Conservation (phyloP, 2,113 vertebrate genomes). For the Ailurus styani region DNA sequence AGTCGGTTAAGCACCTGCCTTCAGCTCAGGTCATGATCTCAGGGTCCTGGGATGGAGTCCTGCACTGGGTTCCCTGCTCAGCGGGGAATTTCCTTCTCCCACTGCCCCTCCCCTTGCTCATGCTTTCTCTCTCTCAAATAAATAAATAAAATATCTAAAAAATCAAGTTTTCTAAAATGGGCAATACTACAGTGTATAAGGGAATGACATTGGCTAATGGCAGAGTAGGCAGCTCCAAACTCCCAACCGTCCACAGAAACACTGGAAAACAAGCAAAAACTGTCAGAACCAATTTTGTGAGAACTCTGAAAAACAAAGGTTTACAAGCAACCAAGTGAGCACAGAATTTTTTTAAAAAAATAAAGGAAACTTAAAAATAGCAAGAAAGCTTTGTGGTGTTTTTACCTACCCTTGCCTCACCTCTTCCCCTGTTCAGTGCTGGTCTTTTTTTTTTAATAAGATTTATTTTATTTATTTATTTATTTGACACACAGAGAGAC, state of each 20-base stretch:
- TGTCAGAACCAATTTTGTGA: neutral
- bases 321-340: neutral
- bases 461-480: too few relatives aligned
- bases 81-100: too few relatives aligned
- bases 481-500: too few relatives aligned
- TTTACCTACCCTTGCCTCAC: neutral
- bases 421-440: neutral
- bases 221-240: neutral
- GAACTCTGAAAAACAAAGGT: neutral
- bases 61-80: too few relatives aligned
- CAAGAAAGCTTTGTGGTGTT: neutral
- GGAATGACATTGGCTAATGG: neutral
- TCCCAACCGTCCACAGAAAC: neutral
- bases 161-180: neutral
- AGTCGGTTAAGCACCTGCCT: too few relatives aligned
- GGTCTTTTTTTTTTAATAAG: too few relatives aligned
- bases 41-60: too few relatives aligned
- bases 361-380: neutral
- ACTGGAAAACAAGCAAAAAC: neutral
- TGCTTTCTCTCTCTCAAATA: too few relatives aligned
- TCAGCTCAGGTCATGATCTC: too few relatives aligned
- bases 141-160: neutral
- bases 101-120: too few relatives aligned
- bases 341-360: neutral
- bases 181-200: neutral